Evolutionary conservation across 2,888 invertebrate species (phyloP), one percentile per base, ranked within the genome.

Genomic region (Hylaea fasciaria): DNA sequence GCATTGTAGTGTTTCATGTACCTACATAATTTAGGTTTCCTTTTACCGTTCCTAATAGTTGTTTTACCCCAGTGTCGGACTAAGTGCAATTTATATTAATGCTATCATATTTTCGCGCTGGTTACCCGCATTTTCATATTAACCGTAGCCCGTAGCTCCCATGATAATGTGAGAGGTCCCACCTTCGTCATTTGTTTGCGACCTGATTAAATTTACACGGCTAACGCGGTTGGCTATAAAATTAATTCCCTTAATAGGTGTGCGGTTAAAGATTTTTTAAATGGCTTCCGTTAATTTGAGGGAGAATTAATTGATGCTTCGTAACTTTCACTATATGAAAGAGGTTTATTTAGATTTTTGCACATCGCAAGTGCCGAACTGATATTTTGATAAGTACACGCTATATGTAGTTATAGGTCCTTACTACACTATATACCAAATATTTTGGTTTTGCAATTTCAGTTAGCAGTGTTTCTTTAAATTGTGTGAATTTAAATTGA

Each of bases 31-130:
- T 58, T 68, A 63, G 66, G 69, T 68, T 60, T 68, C 70, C 72
- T 71, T 66, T 67, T 62, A 69, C 65, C 68, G 55, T 61, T 62
- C 60, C 68, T 78, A 78, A 77, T 84, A 86, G 86, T 85, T 83
- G 84, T 85, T 89, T 87, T 87, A 82, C 83, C 79, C 74, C 72
- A 72, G 70, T 79, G 73, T 69, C 68, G 67, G 70, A 77, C 85
- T 85, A 86, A 87, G 89, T 87, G 85, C 86, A 88, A 89, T 89
- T 89, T 89, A 87, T 88, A 89, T 91, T 89, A 89, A 88, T 87
- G 84, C 78, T 83, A 78, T 87, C 85, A 90, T 88, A 91, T 89
- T 90, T 91, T 86, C 84, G 77, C 78, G 86, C 74, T 84, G 87
- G 86, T 86, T 89, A 85, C 82, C 87, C 89, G 75, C 87, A 87